Evolutionary conservation across 35 echinoderm and acorn worm genomes (phyloP), one percentile per base, ranked within the genome.

Genomic region (Heliocidaris erythrogramma): DNA sequence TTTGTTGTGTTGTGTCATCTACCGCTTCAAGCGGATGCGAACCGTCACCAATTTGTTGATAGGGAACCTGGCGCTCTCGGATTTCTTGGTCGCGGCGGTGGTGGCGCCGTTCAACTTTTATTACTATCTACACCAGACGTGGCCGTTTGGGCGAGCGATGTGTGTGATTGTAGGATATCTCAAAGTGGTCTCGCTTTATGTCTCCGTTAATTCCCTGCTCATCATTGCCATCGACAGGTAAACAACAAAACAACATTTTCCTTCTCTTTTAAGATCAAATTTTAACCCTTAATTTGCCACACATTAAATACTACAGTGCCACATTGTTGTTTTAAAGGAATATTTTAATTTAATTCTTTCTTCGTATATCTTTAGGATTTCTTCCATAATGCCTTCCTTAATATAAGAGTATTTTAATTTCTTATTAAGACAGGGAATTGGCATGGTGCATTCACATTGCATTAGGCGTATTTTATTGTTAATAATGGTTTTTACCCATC

Each of bases 31-130:
- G 32, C 94, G 98, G n/a, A 99, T 99, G 98, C 93, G 98, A 31
- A 99, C 98, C 6, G 97, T 96, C 21, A 99, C 98, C 2, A 99
- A 99, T 61, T 50, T 99, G 42, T 52, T 99, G 48, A 99, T 99
- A 16, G 98, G 98, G 8, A 99, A 99, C 93, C 93, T 99, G 50
- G 98, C 98, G 1, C 91, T 97, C 32, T 99, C 98, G 48, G 98
- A 99, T 88, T 99, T 99, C 86, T 48, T 99, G 30, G 95, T 99
- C 2, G 98, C 98, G 2, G 96, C 96, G 13, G 94, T 99, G 18
- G 97, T 97, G 84, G 95, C 93, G 24, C 98, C 98, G 5, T 99
- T 99, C 85, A 99, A 99, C 59, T 99, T 99, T 91, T 97, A 99
- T 50, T 97, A 96, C 91, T 99, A 99, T 78, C 89, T 97, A 30